Conservation (phyloP, 1,140 invertebrate species). For the Vollenhovia emeryi region DNA sequence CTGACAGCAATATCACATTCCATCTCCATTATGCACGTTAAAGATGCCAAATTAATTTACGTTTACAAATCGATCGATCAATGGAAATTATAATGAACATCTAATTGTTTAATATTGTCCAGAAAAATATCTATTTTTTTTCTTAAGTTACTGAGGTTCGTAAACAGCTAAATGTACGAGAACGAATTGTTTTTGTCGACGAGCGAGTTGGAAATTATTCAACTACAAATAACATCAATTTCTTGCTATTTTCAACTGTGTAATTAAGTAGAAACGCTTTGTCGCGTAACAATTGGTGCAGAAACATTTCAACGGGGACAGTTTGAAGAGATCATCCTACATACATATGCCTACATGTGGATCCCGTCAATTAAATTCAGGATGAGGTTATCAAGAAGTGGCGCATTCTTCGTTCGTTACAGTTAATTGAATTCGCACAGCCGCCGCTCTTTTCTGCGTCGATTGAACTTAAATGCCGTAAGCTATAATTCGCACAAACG, state of each 20-base stretch:
- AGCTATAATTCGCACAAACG: neutral
- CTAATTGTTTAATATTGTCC: neutral
- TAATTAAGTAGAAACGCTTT: neutral
- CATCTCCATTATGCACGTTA: neutral
- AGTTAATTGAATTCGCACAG: constrained; percentile 44
- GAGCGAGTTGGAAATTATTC: neutral
- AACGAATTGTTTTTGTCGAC: neutral
- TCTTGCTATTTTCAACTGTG: neutral
- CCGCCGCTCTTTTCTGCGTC: constrained; percentile 28
- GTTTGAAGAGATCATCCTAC: neutral
- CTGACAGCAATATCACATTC: neutral
- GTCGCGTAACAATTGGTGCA: neutral
- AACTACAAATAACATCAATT: neutral
- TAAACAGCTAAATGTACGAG: neutral
- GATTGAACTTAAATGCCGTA: constrained; percentile 43
- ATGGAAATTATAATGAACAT: neutral
- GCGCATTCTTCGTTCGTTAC: constrained; percentile 57
- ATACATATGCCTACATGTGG: neutral
- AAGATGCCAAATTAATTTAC: constrained; percentile 18
- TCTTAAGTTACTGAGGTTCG: neutral
- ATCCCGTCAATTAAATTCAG: constrained; percentile 32
- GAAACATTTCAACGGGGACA: neutral
- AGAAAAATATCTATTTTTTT: neutral
- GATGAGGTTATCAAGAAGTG: constrained; percentile 41
- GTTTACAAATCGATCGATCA: neutral